phyloP scores from a whole-genome alignment of 2,113 vertebrate species.

The Zeus faber region DNA sequence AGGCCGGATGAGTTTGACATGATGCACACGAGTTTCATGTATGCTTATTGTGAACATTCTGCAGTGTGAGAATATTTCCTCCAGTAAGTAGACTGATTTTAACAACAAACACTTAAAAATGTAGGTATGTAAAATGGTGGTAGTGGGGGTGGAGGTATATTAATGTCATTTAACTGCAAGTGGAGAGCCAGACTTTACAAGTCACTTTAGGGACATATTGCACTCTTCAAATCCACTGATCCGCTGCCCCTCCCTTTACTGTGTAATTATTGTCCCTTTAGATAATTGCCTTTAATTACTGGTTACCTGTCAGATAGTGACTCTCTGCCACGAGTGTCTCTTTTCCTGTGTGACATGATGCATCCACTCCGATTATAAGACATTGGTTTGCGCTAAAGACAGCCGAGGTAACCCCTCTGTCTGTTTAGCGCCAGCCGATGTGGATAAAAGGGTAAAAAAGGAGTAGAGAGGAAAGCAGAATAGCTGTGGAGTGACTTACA shows the following conservation, averaged over 20 bases:
- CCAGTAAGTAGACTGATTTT: no score
- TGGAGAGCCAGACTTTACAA: slow-evolving; percentile 34
- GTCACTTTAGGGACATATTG: slow-evolving; percentile 45
- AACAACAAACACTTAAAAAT: no score
- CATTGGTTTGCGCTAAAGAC: slow-evolving; percentile 11
- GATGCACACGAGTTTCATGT: no score
- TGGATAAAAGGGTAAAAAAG: slow-evolving; percentile 15
- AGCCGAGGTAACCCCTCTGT: no score
- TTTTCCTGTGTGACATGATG: slow-evolving; percentile 30
- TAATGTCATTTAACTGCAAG: slow-evolving; percentile 42
- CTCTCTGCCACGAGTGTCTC: slow-evolving; percentile 4
- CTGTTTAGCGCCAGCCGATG: no score
- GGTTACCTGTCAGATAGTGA: slow-evolving; percentile 76
- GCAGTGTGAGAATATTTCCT: no score
- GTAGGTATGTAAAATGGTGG: neutral
- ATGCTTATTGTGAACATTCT: no score
- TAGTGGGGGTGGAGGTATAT: neutral
- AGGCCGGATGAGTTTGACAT: no score
- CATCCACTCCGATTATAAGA: neutral
- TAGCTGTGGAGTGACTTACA: slow-evolving; percentile 19
- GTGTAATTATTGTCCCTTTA: slow-evolving; percentile 82
- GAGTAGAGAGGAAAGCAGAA: slow-evolving; percentile 11
- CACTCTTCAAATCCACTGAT: slow-evolving; percentile 51
- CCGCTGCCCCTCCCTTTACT: slow-evolving; percentile 60
- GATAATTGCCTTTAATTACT: slow-evolving; percentile 79